phyloP scores from a whole-genome alignment of 2,797 vertebrate species.

The Antrozous pallidus region DNA sequence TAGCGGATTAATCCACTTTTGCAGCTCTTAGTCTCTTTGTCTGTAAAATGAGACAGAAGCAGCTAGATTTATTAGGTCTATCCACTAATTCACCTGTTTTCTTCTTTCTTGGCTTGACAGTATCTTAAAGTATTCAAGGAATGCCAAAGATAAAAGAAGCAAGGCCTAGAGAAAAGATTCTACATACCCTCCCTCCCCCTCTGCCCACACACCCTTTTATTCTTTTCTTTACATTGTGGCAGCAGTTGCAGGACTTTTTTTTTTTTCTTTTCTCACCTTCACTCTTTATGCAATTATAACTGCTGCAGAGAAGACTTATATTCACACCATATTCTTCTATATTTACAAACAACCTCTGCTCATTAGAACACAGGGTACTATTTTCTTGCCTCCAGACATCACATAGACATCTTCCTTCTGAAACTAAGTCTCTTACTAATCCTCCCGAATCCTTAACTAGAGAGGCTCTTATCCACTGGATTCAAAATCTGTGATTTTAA shows the following conservation, averaged over 20 bases:
- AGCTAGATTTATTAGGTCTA: neutral
- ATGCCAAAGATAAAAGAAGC: neutral
- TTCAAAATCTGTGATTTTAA: constrained; percentile 21
- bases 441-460: neutral
- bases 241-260: neutral
- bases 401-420: neutral
- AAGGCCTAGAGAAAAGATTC: neutral
- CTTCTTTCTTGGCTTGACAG: neutral
- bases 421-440: neutral
- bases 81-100: neutral
- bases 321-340: neutral
- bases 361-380: neutral
- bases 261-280: neutral
- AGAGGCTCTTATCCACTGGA: neutral
- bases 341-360: neutral
- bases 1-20: neutral
- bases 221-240: neutral
- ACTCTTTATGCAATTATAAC: neutral
- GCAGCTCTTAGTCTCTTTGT: neutral
- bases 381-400: neutral
- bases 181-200: neutral
- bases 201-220: neutral
- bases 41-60: neutral
- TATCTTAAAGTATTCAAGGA: neutral
- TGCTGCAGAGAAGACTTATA: neutral